Conservation (phyloP, 2,888 invertebrate genomes). For the Acronicta alni region DNA sequence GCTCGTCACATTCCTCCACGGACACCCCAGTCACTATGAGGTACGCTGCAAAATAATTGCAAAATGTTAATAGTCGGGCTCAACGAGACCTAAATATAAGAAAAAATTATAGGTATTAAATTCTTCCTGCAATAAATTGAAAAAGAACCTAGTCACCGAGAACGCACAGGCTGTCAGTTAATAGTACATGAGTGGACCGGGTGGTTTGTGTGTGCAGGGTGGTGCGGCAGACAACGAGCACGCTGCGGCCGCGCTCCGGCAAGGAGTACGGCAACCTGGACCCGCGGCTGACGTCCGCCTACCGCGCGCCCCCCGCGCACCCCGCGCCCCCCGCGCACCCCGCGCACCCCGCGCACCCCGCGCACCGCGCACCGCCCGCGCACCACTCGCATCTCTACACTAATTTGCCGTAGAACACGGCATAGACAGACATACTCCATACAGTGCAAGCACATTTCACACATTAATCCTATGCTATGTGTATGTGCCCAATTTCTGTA, state of each 20-base stretch:
- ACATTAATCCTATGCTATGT: no score
- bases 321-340: constrained; percentile 53
- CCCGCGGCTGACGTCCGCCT: constrained; percentile 60
- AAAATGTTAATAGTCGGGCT: not conserved
- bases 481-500: not conserved
- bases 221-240: constrained; percentile 86
- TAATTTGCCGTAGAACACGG: constrained; percentile 61
- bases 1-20: constrained; percentile 94
- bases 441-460: constrained; percentile 3
- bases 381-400: constrained; percentile 59
- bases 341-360: constrained; percentile 21
- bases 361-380: no score
- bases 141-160: no score
- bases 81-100: no score
- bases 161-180: no score
- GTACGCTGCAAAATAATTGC: constrained; percentile 58
- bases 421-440: not conserved
- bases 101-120: no score
- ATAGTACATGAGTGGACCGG: no score
- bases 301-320: constrained; percentile 50
- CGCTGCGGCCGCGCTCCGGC: constrained; percentile 94
- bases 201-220: constrained; percentile 59
- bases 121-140: no score
- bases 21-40: constrained; percentile 91
- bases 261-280: constrained; percentile 93